Conservation (phyloP, 1,140 invertebrate genomes). For the Triops longicaudatus region DNA sequence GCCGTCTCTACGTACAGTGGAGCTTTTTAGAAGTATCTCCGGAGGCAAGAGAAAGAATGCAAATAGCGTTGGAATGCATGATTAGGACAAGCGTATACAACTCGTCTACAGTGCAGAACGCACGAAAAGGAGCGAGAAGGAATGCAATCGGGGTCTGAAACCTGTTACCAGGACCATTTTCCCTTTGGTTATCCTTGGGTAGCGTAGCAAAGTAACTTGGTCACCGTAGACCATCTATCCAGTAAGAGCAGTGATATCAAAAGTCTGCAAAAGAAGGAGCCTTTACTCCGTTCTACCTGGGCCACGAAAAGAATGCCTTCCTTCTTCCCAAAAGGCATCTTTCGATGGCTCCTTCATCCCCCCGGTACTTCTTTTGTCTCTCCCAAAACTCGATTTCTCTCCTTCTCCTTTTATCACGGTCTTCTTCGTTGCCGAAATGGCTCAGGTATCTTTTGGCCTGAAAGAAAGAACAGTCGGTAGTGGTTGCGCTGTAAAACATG, state of each 20-base stretch:
- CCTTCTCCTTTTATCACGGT: neutral
- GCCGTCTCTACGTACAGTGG: neutral
- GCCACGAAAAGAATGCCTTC: neutral
- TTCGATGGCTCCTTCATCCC: neutral
- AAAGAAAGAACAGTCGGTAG: neutral
- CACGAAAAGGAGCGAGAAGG: neutral
- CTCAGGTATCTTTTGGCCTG: constrained; percentile 4
- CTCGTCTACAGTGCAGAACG: neutral
- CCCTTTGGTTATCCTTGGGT: neutral
- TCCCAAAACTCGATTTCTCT: constrained; percentile 3
- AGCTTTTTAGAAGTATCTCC: neutral
- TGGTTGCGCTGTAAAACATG: neutral
- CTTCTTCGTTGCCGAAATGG: neutral
- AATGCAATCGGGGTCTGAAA: neutral
- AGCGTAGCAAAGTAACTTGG: neutral
- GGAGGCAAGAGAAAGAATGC: neutral
- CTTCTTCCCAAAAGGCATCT: neutral
- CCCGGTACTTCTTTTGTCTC: neutral
- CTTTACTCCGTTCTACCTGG: neutral
- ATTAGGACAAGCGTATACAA: neutral
- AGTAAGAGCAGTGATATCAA: constrained; percentile 7
- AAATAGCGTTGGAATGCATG: constrained; percentile 1
- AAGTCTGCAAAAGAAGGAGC: neutral
- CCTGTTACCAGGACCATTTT: neutral
- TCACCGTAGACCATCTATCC: neutral